These are phyloP conservation scores for Nyctalus aviator DNA, from an alignment of 2,797 vertebrate genomes.

Conservation along the genomic window DNA sequence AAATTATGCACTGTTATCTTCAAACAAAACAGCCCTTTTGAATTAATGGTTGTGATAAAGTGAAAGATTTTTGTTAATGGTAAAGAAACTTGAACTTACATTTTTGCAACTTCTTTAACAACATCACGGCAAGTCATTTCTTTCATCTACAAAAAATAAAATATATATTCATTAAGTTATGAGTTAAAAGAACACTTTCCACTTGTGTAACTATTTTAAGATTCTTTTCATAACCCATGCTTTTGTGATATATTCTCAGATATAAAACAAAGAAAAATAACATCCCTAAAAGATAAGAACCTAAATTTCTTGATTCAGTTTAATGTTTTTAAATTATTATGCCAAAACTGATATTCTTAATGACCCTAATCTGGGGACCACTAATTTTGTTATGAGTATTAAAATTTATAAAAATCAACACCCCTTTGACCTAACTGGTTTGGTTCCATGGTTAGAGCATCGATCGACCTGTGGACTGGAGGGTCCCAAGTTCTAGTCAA, in stretches of 20 bases:
- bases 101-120: constrained; percentile 99
- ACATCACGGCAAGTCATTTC: constrained; percentile 97
- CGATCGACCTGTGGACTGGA: no score
- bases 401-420: constrained; percentile 37
- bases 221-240: background rate
- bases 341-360: background rate
- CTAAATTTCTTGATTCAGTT: constrained; percentile 8
- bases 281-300: background rate
- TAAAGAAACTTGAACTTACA: constrained; percentile 91
- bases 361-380: background rate
- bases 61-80: constrained; percentile 11
- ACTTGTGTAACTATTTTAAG: constrained; percentile 16
- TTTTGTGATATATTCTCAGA: constrained; percentile 4
- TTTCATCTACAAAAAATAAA: constrained; percentile 92
- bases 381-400: constrained; percentile 21
- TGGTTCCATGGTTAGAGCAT: no score
- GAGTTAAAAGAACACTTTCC: background rate
- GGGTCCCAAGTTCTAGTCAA: no score
- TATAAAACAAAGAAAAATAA: constrained; percentile 49
- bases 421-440: no score
- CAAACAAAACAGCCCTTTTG: constrained; percentile 29
- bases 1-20: background rate
- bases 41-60: background rate
- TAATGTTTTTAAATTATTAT: constrained; percentile 19
- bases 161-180: background rate